Percentiles rank a stretch among this genome's conserved stretches.
These are phyloP conservation scores for Coptodon rendalli DNA, from an alignment of 2,113 vertebrate species.

Conservation along the genomic window DNA sequence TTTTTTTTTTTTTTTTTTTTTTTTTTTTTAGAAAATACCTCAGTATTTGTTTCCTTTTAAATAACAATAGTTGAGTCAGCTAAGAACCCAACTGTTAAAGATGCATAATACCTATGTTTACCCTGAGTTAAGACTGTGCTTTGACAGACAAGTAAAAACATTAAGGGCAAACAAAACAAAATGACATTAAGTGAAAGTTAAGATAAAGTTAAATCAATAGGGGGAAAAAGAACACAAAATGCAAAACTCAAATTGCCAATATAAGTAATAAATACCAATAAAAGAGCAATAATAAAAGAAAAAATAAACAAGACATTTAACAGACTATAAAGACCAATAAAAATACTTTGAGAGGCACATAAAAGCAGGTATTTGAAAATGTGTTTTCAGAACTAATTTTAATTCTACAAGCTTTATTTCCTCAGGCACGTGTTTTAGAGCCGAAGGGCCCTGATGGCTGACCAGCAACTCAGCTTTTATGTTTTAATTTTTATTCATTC, in stretches of 20 bases:
- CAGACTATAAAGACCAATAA: neutral
- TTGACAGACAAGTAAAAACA: neutral
- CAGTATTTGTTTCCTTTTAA: neutral
- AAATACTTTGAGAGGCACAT: neutral
- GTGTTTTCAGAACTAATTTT: neutral
- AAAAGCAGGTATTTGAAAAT: neutral
- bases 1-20: neutral
- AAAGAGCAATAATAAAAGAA: neutral
- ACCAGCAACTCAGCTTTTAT: neutral
- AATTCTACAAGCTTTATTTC: neutral
- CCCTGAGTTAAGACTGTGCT: neutral
- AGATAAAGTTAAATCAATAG: neutral
- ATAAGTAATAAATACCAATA: neutral
- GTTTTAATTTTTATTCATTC: neutral
- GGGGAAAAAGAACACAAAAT: neutral
- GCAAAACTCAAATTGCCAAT: neutral
- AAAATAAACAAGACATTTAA: neutral
- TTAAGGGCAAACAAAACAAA: neutral
- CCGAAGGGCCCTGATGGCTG: neutral
- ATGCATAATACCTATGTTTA: neutral
- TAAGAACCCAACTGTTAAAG: neutral
- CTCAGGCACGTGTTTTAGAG: neutral
- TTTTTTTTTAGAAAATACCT: neutral
- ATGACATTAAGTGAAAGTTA: neutral
- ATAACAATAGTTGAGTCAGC: neutral